Evolutionary conservation across 2,113 vertebrate species (phyloP).

Genomic region (Montifringilla adamsi): DNA sequence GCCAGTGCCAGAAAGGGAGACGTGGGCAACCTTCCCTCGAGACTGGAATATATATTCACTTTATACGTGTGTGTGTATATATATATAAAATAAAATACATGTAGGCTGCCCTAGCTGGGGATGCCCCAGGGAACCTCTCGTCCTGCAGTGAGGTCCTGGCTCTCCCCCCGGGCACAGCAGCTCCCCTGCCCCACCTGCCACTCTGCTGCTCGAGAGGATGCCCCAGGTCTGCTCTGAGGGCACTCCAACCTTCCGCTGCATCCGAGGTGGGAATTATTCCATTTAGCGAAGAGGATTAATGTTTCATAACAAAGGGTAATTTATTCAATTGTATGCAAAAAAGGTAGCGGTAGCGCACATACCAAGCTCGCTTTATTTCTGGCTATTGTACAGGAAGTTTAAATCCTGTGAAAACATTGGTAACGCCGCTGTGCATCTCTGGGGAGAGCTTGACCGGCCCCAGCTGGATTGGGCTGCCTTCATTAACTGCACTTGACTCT

Average conservation of each 20-base stretch:
- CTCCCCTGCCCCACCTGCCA: neutral
- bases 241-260: constrained; percentile 25
- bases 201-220: neutral
- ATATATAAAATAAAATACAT: neutral
- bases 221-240: constrained; percentile 29
- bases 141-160: rapidly evolving
- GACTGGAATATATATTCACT: neutral
- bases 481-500: constrained; percentile 69
- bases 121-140: neutral
- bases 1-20: neutral
- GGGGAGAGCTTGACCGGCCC: constrained; percentile 67
- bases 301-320: constrained; percentile 78
- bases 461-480: constrained; percentile 53
- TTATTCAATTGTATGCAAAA: constrained; percentile 77
- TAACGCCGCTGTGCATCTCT: constrained; percentile 37
- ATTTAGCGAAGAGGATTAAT: constrained; percentile 77
- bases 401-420: constrained; percentile 70
- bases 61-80: too few species aligned
- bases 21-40: neutral
- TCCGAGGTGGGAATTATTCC: constrained; percentile 68
- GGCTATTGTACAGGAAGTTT: constrained; percentile 56
- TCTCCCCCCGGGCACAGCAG: rapidly evolving
- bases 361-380: constrained; percentile 50
- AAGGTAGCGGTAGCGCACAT: constrained; percentile 20
- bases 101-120: neutral